phyloP scores from a whole-genome alignment of 1,140 invertebrate genomes.

The Drosophila sp. region DNA sequence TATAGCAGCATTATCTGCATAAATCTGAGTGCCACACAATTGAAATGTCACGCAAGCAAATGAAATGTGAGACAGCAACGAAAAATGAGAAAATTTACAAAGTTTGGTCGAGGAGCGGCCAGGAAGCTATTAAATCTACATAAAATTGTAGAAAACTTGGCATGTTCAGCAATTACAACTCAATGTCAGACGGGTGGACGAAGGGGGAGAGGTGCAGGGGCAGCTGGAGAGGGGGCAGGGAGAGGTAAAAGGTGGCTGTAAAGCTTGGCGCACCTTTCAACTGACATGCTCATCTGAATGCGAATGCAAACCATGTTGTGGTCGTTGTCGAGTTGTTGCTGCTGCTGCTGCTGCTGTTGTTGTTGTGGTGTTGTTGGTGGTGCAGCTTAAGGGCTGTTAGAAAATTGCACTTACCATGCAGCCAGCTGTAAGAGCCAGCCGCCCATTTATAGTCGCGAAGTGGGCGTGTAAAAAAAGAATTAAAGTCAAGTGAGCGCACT shows the following conservation, averaged over 20 bases:
- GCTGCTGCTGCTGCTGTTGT: conserved; percentile 46
- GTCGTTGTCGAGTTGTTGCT: conserved; percentile 47
- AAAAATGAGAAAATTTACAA: conserved; percentile 14
- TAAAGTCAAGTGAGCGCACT: conserved; percentile 83
- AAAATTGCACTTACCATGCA: conserved; percentile 72
- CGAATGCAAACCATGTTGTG: conserved; percentile 52
- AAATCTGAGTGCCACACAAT: conserved; percentile 64
- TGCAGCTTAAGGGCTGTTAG: conserved; percentile 76
- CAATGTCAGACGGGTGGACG: conserved; percentile 42
- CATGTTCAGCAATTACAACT: conserved; percentile 81
- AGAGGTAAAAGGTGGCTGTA: background rate
- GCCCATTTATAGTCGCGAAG: conserved; percentile 40
- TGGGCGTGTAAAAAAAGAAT: conserved; percentile 82
- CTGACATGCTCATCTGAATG: conserved; percentile 82
- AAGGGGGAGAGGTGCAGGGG: background rate
- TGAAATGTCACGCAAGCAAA: conserved; percentile 80
- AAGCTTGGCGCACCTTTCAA: conserved; percentile 63
- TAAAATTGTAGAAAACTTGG: conserved; percentile 80
- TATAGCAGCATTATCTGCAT: conserved; percentile 34
- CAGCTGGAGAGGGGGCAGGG: background rate
- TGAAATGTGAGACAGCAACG: conserved; percentile 66
- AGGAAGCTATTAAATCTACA: conserved; percentile 83
- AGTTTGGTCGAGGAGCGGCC: conserved; percentile 39
- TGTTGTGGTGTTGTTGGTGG: conserved; percentile 25
- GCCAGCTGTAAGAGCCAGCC: background rate